phyloP scores from a whole-genome alignment of 2,888 invertebrate genomes.

The Camptogramma bilineatum region DNA sequence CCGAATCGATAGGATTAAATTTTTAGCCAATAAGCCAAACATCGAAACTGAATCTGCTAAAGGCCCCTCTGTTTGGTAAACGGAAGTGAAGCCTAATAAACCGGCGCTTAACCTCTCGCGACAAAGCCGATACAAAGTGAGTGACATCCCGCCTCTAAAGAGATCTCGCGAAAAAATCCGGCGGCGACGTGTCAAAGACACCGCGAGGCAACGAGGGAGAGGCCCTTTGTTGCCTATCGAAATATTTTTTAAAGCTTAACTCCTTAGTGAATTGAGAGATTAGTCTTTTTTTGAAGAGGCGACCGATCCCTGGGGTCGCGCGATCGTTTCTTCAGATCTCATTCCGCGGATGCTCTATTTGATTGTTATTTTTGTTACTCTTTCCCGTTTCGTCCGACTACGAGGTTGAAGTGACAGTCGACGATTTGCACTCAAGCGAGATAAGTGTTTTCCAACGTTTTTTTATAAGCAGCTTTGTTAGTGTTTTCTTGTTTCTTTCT shows the following conservation, averaged over 20 bases:
- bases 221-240: slow-evolving; percentile 81
- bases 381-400: slow-evolving; percentile 72
- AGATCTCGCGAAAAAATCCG: slow-evolving; percentile 82
- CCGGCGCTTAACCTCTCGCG: slow-evolving; percentile 82
- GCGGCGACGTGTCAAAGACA: slow-evolving; percentile 84
- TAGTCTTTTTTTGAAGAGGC: slow-evolving; percentile 87
- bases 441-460: slow-evolving; percentile 83
- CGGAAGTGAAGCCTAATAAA: slow-evolving; percentile 83
- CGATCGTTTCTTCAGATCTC: slow-evolving; percentile 84
- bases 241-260: slow-evolving; percentile 86
- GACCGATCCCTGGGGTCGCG: slow-evolving; percentile 85
- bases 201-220: slow-evolving; percentile 75
- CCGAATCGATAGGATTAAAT: slow-evolving; percentile 58
- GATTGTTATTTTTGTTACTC: slow-evolving; percentile 85
- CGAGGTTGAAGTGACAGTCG: slow-evolving; percentile 83
- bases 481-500: slow-evolving; percentile 64
- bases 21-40: slow-evolving; percentile 59
- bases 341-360: slow-evolving; percentile 83
- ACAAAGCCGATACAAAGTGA: slow-evolving; percentile 85
- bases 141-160: slow-evolving; percentile 82
- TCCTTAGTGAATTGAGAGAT: slow-evolving; percentile 86
- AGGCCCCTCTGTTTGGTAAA: slow-evolving; percentile 78
- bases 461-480: slow-evolving; percentile 81
- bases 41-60: slow-evolving; percentile 66
- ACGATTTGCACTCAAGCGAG: slow-evolving; percentile 83